These are phyloP conservation scores for Pyrgus malvae DNA, from an alignment of 2,888 invertebrate species.

Conservation along the genomic window DNA sequence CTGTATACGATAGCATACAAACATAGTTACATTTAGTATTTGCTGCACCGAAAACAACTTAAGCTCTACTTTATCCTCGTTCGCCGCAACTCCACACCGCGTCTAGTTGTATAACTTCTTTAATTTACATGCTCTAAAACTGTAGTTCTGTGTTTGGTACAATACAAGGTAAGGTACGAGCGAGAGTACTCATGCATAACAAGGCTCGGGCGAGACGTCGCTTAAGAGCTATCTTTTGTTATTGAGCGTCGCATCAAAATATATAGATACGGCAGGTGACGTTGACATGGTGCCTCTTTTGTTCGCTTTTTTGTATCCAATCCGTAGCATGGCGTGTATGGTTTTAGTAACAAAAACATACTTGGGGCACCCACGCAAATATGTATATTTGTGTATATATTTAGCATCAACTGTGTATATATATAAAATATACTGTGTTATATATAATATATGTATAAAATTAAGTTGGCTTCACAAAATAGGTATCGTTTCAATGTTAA, in stretches of 20 bases:
- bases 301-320: slow-evolving; percentile 11
- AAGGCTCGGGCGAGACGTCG: slow-evolving; percentile 9
- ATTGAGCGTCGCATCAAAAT: slow-evolving; percentile 21
- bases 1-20: too few species aligned
- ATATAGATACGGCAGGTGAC: slow-evolving; percentile 15
- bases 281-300: slow-evolving; percentile 5
- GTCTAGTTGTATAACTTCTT: slow-evolving; percentile 10
- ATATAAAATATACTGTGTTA: too few species aligned
- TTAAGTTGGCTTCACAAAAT: too few species aligned
- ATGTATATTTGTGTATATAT: too few species aligned
- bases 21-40: neutral
- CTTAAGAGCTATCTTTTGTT: slow-evolving; percentile 22
- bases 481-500: too few species aligned
- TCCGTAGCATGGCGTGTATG: neutral
- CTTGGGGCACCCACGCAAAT: too few species aligned
- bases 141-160: slow-evolving; percentile 10
- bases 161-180: neutral
- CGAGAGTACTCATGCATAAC: slow-evolving; percentile 10
- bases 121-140: slow-evolving; percentile 13
- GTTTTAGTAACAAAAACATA: neutral
- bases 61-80: slow-evolving; percentile 22
- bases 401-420: too few species aligned
- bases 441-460: too few species aligned
- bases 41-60: slow-evolving; percentile 4
- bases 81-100: slow-evolving; percentile 5